phyloP scores from a whole-genome alignment of 2,888 invertebrate genomes.

The Osmoderma eremita region DNA sequence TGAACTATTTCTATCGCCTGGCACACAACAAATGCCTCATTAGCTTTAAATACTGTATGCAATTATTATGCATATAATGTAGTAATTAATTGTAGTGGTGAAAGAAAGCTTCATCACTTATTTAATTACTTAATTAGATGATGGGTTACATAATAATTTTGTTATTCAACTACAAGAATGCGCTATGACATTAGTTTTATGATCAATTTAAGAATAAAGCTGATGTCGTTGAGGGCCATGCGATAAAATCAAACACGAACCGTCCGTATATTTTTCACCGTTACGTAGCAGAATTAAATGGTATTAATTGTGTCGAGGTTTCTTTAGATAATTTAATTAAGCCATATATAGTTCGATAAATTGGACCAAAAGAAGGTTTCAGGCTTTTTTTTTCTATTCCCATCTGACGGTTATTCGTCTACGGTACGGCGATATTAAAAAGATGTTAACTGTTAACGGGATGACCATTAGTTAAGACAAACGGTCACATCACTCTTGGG shows the following conservation, averaged over 20 bases:
- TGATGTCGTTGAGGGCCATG: slow-evolving; percentile 16
- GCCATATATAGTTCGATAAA: slow-evolving; percentile 38
- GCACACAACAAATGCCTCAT: too few species aligned
- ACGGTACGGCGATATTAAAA: slow-evolving; percentile 25
- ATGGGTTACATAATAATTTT: slow-evolving; percentile 23
- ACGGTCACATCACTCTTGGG: slow-evolving; percentile 41
- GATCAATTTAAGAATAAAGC: slow-evolving; percentile 30
- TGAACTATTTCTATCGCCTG: too few species aligned
- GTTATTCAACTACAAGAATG: slow-evolving; percentile 20
- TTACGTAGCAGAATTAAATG: slow-evolving; percentile 38
- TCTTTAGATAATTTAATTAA: slow-evolving; percentile 42
- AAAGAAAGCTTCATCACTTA: too few species aligned
- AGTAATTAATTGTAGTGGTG: too few species aligned
- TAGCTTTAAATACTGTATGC: too few species aligned
- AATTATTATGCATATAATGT: too few species aligned
- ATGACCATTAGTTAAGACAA: slow-evolving; percentile 41
- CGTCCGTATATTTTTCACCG: slow-evolving; percentile 32
- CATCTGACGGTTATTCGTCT: slow-evolving; percentile 25
- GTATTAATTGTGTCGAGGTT: slow-evolving; percentile 38
- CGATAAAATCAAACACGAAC: slow-evolving; percentile 19
- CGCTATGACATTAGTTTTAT: slow-evolving; percentile 13
- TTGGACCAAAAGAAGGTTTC: slow-evolving; percentile 30
- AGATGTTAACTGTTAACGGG: slow-evolving; percentile 38
- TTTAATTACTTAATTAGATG: slow-evolving; percentile 9
- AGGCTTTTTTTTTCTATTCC: slow-evolving; percentile 24